These are phyloP conservation scores for Drosophila cyrtoloma DNA, from an alignment of 2,888 invertebrate species.

Conservation along the genomic window DNA sequence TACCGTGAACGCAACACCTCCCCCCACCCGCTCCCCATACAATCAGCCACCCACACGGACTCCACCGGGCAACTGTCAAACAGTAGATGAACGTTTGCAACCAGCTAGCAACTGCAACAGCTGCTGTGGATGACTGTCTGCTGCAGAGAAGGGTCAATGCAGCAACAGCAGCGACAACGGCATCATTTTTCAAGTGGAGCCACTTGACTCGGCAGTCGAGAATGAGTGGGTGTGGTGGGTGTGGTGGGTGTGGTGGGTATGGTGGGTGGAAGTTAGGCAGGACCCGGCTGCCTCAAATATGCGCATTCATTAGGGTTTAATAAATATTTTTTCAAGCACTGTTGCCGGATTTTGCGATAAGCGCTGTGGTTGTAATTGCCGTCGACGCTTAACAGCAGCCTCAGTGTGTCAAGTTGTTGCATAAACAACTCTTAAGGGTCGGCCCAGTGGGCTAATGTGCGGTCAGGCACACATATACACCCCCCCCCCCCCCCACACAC, in stretches of 20 bases:
- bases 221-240: constrained; percentile 15
- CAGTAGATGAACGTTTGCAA: constrained; percentile 28
- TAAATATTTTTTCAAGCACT: constrained; percentile 68
- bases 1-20: constrained; percentile 15
- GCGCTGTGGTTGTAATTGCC: constrained; percentile 49
- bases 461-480: background rate
- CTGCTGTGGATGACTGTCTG: constrained; percentile 69
- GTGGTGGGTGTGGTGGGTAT: background rate
- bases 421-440: constrained; percentile 22
- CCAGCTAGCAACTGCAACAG: constrained; percentile 54
- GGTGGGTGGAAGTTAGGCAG: constrained; percentile 23
- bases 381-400: constrained; percentile 54
- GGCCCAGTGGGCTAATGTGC: constrained; percentile 25
- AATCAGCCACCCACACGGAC: background rate
- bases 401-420: constrained; percentile 56
- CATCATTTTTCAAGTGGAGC: constrained; percentile 77
- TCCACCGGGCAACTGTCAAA: constrained; percentile 52
- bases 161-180: constrained; percentile 56
- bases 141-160: constrained; percentile 71
- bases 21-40: too few relatives aligned
- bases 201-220: constrained; percentile 55
- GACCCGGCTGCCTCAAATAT: constrained; percentile 60
- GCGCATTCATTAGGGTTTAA: constrained; percentile 80
- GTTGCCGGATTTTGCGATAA: constrained; percentile 49
- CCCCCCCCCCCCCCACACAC: background rate